Evolutionary conservation across 2,797 vertebrate species (phyloP).

Genomic region (Xerus rutilus): DNA sequence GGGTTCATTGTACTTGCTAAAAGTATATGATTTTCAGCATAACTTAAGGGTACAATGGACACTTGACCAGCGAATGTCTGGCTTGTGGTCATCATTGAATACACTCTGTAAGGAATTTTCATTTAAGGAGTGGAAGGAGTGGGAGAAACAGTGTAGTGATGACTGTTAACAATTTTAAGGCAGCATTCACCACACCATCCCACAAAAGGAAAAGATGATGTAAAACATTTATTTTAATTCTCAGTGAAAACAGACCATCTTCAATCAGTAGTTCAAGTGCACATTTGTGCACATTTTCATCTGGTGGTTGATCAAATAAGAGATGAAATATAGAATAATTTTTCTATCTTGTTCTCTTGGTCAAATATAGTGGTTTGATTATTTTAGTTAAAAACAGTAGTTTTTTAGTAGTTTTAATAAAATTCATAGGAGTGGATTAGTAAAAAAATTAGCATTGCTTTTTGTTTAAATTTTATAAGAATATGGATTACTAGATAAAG

Average conservation of each 20-base stretch:
- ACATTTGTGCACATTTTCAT: neutral
- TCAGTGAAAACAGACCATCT: neutral
- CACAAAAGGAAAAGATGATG: neutral
- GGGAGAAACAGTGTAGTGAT: neutral
- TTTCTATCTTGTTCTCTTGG: neutral
- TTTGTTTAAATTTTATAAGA: neutral
- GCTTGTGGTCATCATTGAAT: neutral
- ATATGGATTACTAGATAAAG: neutral
- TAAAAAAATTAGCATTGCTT: neutral
- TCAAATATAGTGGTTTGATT: neutral
- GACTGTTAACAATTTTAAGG: neutral
- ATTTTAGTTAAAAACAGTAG: slow-evolving; percentile 4
- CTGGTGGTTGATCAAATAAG: neutral
- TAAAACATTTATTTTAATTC: slow-evolving; percentile 15
- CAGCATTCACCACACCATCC: neutral
- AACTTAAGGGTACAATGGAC: neutral
- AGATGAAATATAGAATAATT: neutral
- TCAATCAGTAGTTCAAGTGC: neutral
- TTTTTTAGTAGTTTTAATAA: neutral
- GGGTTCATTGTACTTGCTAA: neutral
- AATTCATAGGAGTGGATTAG: neutral
- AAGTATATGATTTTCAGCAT: neutral
- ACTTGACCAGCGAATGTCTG: neutral
- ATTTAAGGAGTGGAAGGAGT: neutral
- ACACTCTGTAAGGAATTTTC: neutral